Evolutionary conservation across 1,140 invertebrate genomes (phyloP).

Genomic region (Drosophila teissieri): DNA sequence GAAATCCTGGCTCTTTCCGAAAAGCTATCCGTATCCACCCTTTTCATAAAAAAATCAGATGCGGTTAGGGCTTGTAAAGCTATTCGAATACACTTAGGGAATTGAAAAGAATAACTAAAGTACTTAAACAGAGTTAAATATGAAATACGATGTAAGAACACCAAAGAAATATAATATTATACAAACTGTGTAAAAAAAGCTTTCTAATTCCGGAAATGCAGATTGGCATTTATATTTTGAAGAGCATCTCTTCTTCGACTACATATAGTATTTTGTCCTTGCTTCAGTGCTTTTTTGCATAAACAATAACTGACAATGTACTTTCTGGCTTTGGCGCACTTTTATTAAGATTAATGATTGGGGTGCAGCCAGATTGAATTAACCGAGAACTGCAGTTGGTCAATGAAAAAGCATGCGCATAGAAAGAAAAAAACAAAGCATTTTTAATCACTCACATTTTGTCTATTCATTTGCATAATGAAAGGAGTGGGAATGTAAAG

Average conservation of each 20-base stretch:
- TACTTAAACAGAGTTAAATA: too few species aligned
- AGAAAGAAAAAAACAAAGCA: constrained; percentile 4
- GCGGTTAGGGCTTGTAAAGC: neutral
- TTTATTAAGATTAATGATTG: constrained; percentile 81
- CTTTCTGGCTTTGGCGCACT: constrained; percentile 38
- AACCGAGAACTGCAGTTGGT: constrained; percentile 49
- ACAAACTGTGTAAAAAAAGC: too few species aligned
- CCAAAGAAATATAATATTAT: too few species aligned
- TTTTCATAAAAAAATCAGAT: constrained; percentile 68
- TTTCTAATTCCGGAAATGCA: neutral
- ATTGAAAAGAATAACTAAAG: neutral
- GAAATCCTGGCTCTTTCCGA: neutral
- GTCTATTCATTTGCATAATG: constrained; percentile 72
- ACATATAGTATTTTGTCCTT: neutral
- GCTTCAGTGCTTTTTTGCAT: constrained; percentile 34
- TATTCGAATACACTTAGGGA: constrained; percentile 1
- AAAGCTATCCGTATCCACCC: constrained; percentile 55
- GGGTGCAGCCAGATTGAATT: constrained; percentile 58
- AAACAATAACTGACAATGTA: constrained; percentile 42
- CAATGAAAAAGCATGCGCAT: constrained; percentile 38
- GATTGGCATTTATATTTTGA: too few species aligned
- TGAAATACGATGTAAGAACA: too few species aligned
- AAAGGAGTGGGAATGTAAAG: constrained; percentile 46
- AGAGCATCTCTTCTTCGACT: neutral
- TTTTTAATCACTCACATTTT: constrained; percentile 64